Base-by-base conservation (phyloP, 2,888 invertebrate genomes). In the Hololepta plana region DNA sequence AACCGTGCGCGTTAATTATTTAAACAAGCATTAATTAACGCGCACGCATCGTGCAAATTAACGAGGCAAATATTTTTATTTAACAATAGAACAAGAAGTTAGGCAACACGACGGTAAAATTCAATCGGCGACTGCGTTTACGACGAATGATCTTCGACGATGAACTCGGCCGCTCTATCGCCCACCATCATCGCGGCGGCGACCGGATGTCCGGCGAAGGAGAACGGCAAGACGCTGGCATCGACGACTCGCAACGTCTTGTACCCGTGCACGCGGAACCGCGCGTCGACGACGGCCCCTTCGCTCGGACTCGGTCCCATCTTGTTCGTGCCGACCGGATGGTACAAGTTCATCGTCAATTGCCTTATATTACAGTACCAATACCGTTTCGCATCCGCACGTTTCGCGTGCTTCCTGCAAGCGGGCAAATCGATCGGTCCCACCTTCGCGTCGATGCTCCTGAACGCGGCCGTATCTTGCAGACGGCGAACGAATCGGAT, bases 281-380 rank as follows among this genome's bases (percentile, higher is more conserved):
- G 44, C 2, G 58, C 51, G 37, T 67, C 60, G 0, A 69, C 67
- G 0, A 68, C 67, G 0, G 63, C 59, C n/a, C n/a, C n/a, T 2
- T 53, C 47, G 36, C 60, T 58, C 4, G 37, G 39, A 6, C 38
- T 26, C 0, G 59, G 56, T 1, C 64, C 64, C 64, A 66, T 65
- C 36, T 58, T 59, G 3, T 51, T 59, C 0, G 64, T 64, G 2
- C 62, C 59, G 10, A 58, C 46, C 31, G 60, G 59, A 34, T 62
- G 62, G 32, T 57, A 55, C 39, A 57, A 45, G 37, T 57, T 54
- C 2, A 51, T 40, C 1, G 59, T 52, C 26, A 58, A 31, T 20
- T 58, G 48, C 28, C 49, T 47, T 15, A 55, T 48, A 2, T 53
- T 50, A 32, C 63, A 64, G 6, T 57, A 42, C 57, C 59, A 62